Percentiles rank a stretch among this genome's conserved stretches.
Conservation (phyloP, 1,140 invertebrate genomes). For the Uloborus diversus region DNA sequence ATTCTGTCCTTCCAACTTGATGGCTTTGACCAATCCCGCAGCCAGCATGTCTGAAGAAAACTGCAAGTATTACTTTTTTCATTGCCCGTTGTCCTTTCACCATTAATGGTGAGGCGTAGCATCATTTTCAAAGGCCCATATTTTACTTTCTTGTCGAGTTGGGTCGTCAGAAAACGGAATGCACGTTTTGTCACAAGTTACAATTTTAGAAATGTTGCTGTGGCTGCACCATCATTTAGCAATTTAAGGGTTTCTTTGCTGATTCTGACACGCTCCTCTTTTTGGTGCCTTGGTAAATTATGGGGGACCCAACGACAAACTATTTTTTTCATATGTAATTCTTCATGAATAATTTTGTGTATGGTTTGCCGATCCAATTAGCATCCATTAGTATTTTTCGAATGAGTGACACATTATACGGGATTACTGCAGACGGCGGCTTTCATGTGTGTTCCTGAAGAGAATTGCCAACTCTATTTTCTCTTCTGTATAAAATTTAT, state of each 20-base stretch:
- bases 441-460: not conserved
- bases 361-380: not conserved
- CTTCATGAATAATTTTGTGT: conserved; percentile 3
- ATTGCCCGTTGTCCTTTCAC: not conserved
- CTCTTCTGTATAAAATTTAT: not conserved
- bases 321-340: not conserved
- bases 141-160: conserved; percentile 14
- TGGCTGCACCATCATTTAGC: not conserved
- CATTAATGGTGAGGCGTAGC: not conserved
- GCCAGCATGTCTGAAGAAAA: not conserved
- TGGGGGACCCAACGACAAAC: not conserved
- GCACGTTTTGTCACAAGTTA: conserved; percentile 7
- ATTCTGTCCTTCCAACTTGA: not conserved
- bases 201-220: not conserved
- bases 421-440: not conserved
- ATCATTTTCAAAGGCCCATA: conserved; percentile 21
- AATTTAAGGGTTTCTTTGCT: not conserved
- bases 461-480: not conserved
- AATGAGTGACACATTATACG: not conserved
- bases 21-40: not conserved
- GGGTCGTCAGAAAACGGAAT: conserved; percentile 8
- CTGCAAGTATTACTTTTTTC: not conserved
- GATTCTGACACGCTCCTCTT: not conserved
- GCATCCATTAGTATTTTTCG: not conserved
- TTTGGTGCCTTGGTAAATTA: not conserved